These are phyloP conservation scores for Serinus canaria DNA, from an alignment of 2,113 vertebrate species.

Conservation along the genomic window DNA sequence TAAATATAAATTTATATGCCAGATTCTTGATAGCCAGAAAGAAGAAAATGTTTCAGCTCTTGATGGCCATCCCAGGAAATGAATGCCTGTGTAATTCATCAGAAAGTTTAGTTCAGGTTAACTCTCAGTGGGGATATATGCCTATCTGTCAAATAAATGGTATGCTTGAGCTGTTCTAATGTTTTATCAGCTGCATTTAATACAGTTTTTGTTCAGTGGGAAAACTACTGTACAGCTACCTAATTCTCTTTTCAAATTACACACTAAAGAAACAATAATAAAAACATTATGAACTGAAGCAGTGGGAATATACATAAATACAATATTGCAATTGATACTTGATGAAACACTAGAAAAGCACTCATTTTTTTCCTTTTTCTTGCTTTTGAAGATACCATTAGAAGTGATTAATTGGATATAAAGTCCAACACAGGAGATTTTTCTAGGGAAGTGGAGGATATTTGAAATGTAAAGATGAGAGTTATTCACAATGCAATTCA, in stretches of 20 bases:
- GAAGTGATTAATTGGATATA: not conserved
- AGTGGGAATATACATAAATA: not conserved
- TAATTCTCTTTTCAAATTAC: conserved; percentile 55
- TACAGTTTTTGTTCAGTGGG: conserved; percentile 57
- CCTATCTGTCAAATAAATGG: conserved; percentile 75
- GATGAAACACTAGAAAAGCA: not conserved
- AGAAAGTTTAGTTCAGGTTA: conserved; percentile 75
- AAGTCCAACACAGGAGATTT: not conserved
- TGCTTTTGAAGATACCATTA: not conserved
- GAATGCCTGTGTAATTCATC: conserved; percentile 73
- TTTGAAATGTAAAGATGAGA: not conserved
- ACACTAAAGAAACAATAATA: conserved; percentile 32
- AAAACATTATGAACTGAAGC: conserved; percentile 43
- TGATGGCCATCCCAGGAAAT: conserved; percentile 62
- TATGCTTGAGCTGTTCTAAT: conserved; percentile 68
- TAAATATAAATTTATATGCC: conserved; percentile 65
- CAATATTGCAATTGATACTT: not conserved
- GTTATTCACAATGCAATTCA: not conserved
- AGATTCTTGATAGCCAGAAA: not conserved
- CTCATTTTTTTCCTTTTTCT: not conserved
- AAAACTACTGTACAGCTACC: conserved; percentile 72
- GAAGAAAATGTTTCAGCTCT: not conserved
- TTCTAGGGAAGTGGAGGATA: not conserved
- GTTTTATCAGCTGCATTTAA: conserved; percentile 72
- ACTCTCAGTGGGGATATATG: conserved; percentile 51